Conservation (phyloP, 2,113 vertebrate genomes). For the Leucopsar rothschildi region DNA sequence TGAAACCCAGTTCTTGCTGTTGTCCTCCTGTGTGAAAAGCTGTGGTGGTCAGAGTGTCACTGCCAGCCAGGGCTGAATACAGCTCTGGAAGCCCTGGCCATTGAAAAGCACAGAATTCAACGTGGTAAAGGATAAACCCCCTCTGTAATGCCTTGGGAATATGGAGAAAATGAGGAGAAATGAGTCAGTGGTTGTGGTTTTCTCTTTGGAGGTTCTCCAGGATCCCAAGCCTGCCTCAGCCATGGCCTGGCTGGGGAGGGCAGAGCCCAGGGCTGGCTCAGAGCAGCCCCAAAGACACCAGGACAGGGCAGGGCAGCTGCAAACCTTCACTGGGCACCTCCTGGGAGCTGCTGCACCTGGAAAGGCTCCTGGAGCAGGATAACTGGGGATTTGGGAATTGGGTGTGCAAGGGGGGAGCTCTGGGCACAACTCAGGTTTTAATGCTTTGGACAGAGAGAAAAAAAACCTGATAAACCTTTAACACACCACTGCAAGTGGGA, state of each 20-base stretch:
- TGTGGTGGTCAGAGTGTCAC: not conserved
- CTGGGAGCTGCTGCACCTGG: not conserved
- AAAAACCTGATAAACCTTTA: not conserved
- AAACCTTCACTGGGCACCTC: not conserved
- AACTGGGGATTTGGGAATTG: not conserved
- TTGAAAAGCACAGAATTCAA: not conserved
- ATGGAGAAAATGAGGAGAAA: accelerated
- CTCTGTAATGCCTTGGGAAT: not conserved
- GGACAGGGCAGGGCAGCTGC: not conserved
- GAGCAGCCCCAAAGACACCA: not conserved
- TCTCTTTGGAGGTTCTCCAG: not conserved
- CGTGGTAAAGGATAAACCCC: accelerated
- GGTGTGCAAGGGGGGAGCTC: not conserved
- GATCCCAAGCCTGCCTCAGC: accelerated
- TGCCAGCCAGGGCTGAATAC: not conserved
- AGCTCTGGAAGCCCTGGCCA: not conserved
- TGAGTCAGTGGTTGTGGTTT: not conserved
- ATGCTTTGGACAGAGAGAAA: not conserved
- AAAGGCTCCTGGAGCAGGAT: accelerated
- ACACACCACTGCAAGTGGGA: not conserved
- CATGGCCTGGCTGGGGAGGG: not conserved
- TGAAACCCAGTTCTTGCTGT: not conserved
- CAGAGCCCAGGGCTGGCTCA: too few species aligned
- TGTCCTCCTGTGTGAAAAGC: not conserved
- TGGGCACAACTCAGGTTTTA: not conserved